Evolutionary conservation across 2,797 vertebrate genomes (phyloP), one percentile per base, ranked within the genome.

Genomic region (Hydrolagus colliei): DNA sequence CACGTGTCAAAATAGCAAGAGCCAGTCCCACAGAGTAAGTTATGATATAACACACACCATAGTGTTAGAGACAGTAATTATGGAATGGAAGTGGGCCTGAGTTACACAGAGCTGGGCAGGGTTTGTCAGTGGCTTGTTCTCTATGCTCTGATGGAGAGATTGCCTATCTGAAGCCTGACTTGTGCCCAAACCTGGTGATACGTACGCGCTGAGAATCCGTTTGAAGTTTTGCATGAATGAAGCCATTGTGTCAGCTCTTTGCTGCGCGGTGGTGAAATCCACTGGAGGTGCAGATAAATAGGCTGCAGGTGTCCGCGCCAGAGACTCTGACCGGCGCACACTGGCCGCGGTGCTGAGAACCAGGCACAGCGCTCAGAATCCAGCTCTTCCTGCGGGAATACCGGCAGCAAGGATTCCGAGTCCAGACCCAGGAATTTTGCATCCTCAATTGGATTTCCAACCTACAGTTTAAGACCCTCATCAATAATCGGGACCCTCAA

Each of bases 211-310:
- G 71, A 67, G 84, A 65, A 71, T 65, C 73, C 27, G 82, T 86
- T 85, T 87, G 86, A 86, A 87, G 87, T 85, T 74, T 52, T 27
- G 73, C n/a, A 85, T 87, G 86, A 86, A 87, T 75, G 87, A 73
- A 63, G 2, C 63, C 84, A 72, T 68, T 86, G 14, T 84, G 86
- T 80, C 9, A 8, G 27, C 41, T 63, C 79, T 71, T 84, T 84
- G 65, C 41, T 84, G 63, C 68, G 63, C 2, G 71, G 79, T 84
- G 52, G 71, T 20, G 79, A 84, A 10, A 41, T 77, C 79, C 68
- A 65, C 65, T 67, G 71, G 71, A 12, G n/a, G 41, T 52, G 41
- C 41, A 52, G 41, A 52, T 52, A 52, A 52, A 52, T 52, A 52
- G 41, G 41, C 41, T 52, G 41, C 41, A 52, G 41, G 41, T 52